Base-by-base conservation (phyloP, 2,888 invertebrate species). In the Nineta flava region DNA sequence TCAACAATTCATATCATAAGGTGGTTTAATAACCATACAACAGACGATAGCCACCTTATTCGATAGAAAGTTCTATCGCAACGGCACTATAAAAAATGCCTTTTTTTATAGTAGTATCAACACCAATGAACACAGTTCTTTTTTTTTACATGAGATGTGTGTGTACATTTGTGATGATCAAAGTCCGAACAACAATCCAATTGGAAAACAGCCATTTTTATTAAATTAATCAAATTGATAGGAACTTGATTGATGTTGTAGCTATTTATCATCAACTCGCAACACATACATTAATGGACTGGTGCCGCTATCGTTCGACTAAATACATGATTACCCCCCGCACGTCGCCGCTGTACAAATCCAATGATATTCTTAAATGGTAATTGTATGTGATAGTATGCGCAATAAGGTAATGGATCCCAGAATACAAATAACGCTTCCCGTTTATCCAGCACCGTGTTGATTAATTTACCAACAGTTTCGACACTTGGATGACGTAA, bases 371-470 rank as follows among this genome's bases (percentile, higher is more conserved):
- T 75, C 55, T 72, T 71, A 55, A 81, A 71, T 0, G 87, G 86
- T 57, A 81, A 64, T 60, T 87, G 83, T 57, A 88, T 77, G 62
- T 86, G 86, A 66, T 87, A 87, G 62, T 86, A 87, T 2, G 85
- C 87, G 61, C 86, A 87, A 62, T 87, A 88, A 0, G 88, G 88
- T 57, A 88, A 62, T 5, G 88, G 88, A 61, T 88, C 88, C 87
- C 87, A 87, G 60, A 81, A 82, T 5, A 81, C 76, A 60, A 88
- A 88, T 1, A 88, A 68, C 0, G 85, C 87, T 61, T 88, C 87
- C 40, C 84, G 73, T 56, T 84, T 85, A 59, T 87, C 85, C 56
- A 87, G 62, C 35, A 84, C 80, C 0, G 79, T 80, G 38, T 79
- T 77, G 57, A 81, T 67, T 46, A 81, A 62, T 59, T 77, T 75